Conservation (phyloP, 2,797 vertebrate genomes). For the Mionectes olivaceus region DNA sequence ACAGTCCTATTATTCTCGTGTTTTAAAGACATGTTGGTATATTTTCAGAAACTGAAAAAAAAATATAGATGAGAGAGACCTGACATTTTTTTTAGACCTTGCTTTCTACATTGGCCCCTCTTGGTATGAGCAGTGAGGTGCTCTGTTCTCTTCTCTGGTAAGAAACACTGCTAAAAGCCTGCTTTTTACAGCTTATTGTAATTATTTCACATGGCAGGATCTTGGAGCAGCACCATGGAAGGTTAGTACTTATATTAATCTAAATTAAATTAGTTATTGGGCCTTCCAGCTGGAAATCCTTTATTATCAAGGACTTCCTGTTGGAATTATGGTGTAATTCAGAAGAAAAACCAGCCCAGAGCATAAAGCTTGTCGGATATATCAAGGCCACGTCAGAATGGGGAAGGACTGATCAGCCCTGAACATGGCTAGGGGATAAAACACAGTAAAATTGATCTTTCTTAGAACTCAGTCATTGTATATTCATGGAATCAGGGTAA, state of each 20-base stretch:
- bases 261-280: constrained; percentile 35
- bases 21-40: not conserved
- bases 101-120: not conserved
- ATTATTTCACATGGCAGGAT: constrained; percentile 5
- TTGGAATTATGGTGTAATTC: not conserved
- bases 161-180: not conserved
- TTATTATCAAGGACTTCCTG: not conserved
- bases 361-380: not conserved
- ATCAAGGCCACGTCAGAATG: not conserved
- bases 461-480: not conserved
- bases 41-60: not conserved
- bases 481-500: not conserved
- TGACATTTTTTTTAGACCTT: not conserved
- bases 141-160: not conserved
- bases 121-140: not conserved
- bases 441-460: not conserved
- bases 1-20: not conserved
- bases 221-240: not conserved
- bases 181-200: not conserved
- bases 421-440: not conserved
- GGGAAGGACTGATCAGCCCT: not conserved
- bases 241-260: not conserved
- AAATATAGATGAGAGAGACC: not conserved
- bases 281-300: constrained; percentile 20
- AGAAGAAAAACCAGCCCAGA: not conserved